Evolutionary conservation across 1,140 invertebrate species (phyloP).

Genomic region (Babylonia areolata): DNA sequence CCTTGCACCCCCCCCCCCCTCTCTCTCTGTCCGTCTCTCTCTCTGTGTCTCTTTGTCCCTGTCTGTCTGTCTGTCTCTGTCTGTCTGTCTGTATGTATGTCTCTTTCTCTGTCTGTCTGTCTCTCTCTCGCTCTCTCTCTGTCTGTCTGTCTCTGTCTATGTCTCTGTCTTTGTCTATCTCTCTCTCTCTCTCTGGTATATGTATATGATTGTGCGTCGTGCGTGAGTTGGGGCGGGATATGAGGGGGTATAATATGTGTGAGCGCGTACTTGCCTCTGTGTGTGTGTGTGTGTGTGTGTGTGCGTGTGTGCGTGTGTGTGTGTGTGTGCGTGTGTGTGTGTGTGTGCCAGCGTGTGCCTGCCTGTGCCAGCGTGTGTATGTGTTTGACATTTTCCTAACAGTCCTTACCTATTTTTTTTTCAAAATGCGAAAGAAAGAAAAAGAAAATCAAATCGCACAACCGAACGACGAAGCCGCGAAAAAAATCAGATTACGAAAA

Average conservation of each 20-base stretch:
- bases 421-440: too few relatives aligned
- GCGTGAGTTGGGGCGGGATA: too few relatives aligned
- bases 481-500: too few relatives aligned
- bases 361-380: not conserved
- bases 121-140: not conserved
- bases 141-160: not conserved
- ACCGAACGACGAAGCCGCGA: too few relatives aligned
- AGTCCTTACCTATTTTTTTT: too few relatives aligned
- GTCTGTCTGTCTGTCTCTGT: not conserved
- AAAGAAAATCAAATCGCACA: too few relatives aligned
- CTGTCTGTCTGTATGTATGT: not conserved
- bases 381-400: too few relatives aligned
- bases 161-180: not conserved
- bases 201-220: too few relatives aligned
- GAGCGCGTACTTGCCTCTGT: too few relatives aligned
- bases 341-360: conserved; percentile 10
- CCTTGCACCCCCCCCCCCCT: not conserved
- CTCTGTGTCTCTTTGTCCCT: not conserved
- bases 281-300: too few relatives aligned
- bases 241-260: too few relatives aligned
- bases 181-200: not conserved
- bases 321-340: not conserved
- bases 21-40: not conserved
- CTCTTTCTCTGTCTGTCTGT: not conserved
- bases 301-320: not conserved